Conservation (phyloP, 2,888 invertebrate species). For the Aelia acuminata region DNA sequence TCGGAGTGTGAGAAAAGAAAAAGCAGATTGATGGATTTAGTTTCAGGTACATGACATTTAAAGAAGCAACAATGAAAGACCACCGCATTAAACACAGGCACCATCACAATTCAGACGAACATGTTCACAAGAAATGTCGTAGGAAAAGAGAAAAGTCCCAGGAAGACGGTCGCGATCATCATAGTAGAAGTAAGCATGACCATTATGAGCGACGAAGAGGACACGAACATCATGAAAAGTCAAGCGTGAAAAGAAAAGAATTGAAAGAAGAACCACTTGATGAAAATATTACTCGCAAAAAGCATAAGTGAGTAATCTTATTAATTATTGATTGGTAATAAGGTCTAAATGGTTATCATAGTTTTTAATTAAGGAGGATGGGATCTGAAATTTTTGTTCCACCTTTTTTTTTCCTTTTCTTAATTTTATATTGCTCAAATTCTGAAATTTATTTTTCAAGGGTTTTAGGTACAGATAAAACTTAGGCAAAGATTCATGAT, state of each 20-base stretch:
- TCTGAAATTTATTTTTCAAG: too few species aligned
- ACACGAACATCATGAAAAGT: background rate
- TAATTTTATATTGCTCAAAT: too few species aligned
- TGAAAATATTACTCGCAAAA: background rate
- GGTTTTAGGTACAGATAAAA: too few species aligned
- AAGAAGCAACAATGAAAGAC: conserved; percentile 24
- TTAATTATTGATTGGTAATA: too few species aligned
- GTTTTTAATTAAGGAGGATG: too few species aligned
- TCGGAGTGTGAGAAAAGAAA: conserved; percentile 16
- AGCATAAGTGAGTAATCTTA: background rate
- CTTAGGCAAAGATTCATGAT: too few species aligned
- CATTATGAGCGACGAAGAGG: conserved; percentile 43
- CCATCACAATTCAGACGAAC: background rate
- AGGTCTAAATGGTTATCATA: too few species aligned
- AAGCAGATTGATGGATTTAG: conserved; percentile 29
- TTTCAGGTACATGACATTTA: conserved; percentile 22
- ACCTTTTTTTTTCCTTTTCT: too few species aligned
- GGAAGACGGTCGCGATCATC: conserved; percentile 17
- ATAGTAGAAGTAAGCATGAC: background rate
- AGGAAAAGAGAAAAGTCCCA: conserved; percentile 13
- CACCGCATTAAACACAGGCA: conserved; percentile 15
- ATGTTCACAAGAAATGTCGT: conserved; percentile 8
- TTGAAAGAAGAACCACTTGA: background rate
- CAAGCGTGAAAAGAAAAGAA: background rate
- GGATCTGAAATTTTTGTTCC: too few species aligned